Evolutionary conservation across 2,113 vertebrate genomes (phyloP).

Genomic region (Austrofundulus limnaeus): DNA sequence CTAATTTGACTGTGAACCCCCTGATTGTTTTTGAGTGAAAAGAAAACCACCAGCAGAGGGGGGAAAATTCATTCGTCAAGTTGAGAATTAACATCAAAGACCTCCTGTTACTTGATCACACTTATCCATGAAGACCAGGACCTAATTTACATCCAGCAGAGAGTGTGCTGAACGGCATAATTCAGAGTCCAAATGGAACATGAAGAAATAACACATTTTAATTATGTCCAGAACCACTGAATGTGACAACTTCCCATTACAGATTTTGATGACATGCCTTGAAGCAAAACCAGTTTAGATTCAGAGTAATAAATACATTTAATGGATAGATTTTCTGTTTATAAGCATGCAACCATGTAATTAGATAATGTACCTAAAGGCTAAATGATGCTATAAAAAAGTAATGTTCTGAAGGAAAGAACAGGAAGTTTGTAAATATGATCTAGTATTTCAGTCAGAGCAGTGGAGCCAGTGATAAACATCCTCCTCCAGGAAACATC

Average conservation of each 20-base stretch:
- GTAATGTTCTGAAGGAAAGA: not conserved
- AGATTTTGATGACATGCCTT: too few species aligned
- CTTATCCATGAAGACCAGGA: constrained; percentile 17
- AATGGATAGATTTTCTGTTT: not conserved
- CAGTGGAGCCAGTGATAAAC: constrained; percentile 5
- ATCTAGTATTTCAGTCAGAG: too few species aligned
- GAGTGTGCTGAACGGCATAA: not conserved
- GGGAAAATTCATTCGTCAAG: constrained; percentile 25
- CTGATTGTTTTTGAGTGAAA: constrained; percentile 14
- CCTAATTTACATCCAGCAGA: constrained; percentile 28
- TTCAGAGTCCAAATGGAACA: constrained; percentile 3
- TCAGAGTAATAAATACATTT: too few species aligned
- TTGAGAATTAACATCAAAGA: constrained; percentile 18
- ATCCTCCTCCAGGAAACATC: constrained; percentile 5
- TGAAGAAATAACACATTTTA: constrained; percentile 14
- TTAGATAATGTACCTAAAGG: too few species aligned
- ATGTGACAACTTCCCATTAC: not conserved
- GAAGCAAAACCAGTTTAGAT: too few species aligned
- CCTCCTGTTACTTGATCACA: constrained; percentile 32
- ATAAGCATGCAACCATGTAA: not conserved
- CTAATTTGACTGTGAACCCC: not conserved
- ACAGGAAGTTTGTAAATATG: not conserved
- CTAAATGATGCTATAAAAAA: not conserved
- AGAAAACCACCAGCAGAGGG: not conserved
- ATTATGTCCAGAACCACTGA: not conserved